Evolutionary conservation across 2,888 invertebrate species (phyloP), one percentile per base, ranked within the genome.

Genomic region (Lithosia quadra): DNA sequence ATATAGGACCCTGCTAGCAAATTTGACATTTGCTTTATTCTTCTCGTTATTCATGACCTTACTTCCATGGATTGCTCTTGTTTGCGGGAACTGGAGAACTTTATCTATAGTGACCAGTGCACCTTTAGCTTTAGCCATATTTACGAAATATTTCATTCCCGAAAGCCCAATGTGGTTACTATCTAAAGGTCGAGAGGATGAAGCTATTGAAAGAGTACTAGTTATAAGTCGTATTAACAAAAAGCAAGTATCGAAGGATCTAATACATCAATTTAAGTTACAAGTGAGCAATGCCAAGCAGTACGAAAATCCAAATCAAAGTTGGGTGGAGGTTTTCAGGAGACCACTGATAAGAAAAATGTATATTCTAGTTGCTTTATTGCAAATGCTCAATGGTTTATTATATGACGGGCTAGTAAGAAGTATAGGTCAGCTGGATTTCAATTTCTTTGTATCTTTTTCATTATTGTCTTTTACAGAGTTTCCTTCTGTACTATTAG

Each of bases 131-230:
- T 67, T 90, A 10, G 75, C 88, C 5, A 11, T 92, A 53, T 49
- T 92, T 4, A 82, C 90, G 11, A 90, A 89, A 11, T 82, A 90
- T 18, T 63, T 91, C 24, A 80, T 92, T 39, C 91, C 92, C 1
- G 93, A 93, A 75, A 93, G 93, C 71, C 90, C 93, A 15, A 85
- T 90, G 63, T 93, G 92, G 92, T 73, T 92, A 11, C 69, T 92
- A 3, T 87, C 89, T 15, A 90, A 88, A 69, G 91, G 90, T 9
- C 84, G 88, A 21, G 72, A 90, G 1, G 86, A 92, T 34, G 89
- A 92, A 7, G 87, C 92, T 2, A 70, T 91, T 0, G 71, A 84
- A 0, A 91, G 86, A 80, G 76, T 91, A 10, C 61, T 85, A 21
- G 81, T 66, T 18, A 91, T 92, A 22, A 87, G 86, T 15, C 80